These are phyloP conservation scores for Temnothorax longispinosus DNA, from an alignment of 1,140 invertebrate species.

Conservation along the genomic window DNA sequence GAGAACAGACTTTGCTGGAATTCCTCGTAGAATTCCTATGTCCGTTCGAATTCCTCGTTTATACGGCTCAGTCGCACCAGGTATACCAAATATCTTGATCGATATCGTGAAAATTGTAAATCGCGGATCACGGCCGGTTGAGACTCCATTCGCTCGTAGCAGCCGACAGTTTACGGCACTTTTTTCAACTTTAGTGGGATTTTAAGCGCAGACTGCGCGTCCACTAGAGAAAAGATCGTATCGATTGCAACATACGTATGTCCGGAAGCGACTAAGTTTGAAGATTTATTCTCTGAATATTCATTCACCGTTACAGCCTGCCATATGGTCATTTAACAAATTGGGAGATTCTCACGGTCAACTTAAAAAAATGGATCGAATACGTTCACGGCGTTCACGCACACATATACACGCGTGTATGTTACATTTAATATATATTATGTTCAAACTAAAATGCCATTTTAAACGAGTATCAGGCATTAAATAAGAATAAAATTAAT, in stretches of 20 bases:
- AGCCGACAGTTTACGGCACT: constrained; percentile 5
- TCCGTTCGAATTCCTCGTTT: constrained; percentile 40
- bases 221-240: constrained; percentile 25
- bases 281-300: constrained; percentile 25
- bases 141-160: constrained; percentile 34
- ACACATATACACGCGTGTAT: too few relatives aligned
- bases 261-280: constrained; percentile 14
- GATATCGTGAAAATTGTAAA: constrained; percentile 70
- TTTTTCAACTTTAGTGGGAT: neutral
- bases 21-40: constrained; percentile 37
- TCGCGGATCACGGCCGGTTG: constrained; percentile 56
- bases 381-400: neutral
- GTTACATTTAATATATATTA: neutral
- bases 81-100: constrained; percentile 66
- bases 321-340: constrained; percentile 13
- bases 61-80: constrained; percentile 19
- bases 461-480: neutral
- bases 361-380: neutral
- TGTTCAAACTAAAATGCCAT: neutral
- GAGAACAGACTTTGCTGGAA: neutral
- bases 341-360: constrained; percentile 25
- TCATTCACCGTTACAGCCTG: neutral
- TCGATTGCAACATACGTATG: constrained; percentile 19
- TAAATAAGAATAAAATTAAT: constrained; percentile 27
- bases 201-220: constrained; percentile 11